These are phyloP conservation scores for Apteryx owenii DNA, from an alignment of 2,113 vertebrate genomes.

Conservation along the genomic window DNA sequence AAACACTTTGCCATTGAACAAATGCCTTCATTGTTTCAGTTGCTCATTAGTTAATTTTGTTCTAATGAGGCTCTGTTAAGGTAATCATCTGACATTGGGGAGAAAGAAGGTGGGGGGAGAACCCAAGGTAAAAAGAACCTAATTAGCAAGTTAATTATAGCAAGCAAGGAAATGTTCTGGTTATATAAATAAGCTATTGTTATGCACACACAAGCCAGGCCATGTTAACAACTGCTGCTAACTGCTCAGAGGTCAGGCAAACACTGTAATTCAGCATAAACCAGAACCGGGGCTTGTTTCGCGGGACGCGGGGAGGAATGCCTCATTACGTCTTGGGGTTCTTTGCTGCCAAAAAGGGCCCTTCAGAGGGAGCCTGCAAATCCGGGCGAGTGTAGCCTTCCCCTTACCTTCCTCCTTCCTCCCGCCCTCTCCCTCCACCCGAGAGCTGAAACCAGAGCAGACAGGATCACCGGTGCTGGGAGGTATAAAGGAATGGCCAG, in stretches of 20 bases:
- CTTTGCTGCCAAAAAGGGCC: background rate
- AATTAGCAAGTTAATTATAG: slow-evolving; percentile 83
- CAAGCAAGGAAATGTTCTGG: slow-evolving; percentile 39
- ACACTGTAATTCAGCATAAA: slow-evolving; percentile 8
- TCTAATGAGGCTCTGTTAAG: slow-evolving; percentile 66
- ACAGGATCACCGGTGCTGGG: slow-evolving; percentile 41
- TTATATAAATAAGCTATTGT: slow-evolving; percentile 77
- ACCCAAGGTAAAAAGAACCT: slow-evolving; percentile 66
- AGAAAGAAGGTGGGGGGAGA: background rate
- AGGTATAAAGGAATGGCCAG: slow-evolving; percentile 69
- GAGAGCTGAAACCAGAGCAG: slow-evolving; percentile 64
- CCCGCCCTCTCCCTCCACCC: background rate
- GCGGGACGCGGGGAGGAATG: slow-evolving; percentile 2
- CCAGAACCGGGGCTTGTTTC: slow-evolving; percentile 40
- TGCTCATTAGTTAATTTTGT: slow-evolving; percentile 76
- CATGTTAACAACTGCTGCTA: background rate
- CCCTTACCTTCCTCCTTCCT: background rate
- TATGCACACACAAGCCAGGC: slow-evolving; percentile 39
- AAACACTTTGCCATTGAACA: background rate
- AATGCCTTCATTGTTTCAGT: slow-evolving; percentile 60
- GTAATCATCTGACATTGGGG: slow-evolving; percentile 64
- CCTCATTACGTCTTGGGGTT: slow-evolving; percentile 53
- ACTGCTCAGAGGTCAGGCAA: slow-evolving; percentile 54
- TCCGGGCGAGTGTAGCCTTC: background rate
- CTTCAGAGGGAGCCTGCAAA: slow-evolving; percentile 18